These are phyloP conservation scores for Ochlodes sylvanus DNA, from an alignment of 2,888 invertebrate genomes.

Conservation along the genomic window DNA sequence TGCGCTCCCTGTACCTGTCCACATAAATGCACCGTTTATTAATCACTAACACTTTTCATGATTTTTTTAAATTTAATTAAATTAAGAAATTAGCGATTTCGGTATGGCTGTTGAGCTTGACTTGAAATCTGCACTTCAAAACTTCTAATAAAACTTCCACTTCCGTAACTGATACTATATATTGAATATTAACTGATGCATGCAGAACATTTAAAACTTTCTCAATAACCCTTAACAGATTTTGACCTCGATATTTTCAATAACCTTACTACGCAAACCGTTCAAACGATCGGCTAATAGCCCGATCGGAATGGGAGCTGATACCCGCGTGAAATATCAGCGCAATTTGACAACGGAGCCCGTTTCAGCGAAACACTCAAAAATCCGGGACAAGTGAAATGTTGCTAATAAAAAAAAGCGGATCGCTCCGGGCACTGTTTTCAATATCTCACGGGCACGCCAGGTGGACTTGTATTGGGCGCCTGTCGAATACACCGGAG, in stretches of 20 bases:
- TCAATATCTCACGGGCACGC: conserved; percentile 63
- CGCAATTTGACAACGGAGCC: conserved; percentile 40
- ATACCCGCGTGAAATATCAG: conserved; percentile 37
- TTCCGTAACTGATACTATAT: too few relatives aligned
- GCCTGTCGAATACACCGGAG: conserved; percentile 39
- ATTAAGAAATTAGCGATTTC: too few relatives aligned
- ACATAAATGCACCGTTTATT: too few relatives aligned
- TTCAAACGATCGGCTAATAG: conserved; percentile 2
- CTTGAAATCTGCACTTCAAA: too few relatives aligned
- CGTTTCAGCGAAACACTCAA: conserved; percentile 70
- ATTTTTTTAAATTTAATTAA: too few relatives aligned
- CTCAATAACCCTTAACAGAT: conserved; percentile 2
- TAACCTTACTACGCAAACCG: conserved; percentile 6
- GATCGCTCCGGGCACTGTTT: conserved; percentile 72
- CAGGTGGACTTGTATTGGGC: conserved; percentile 39
- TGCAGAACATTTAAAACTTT: background rate
- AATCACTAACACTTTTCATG: too few relatives aligned
- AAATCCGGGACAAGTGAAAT: conserved; percentile 79
- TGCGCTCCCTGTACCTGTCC: too few relatives aligned
- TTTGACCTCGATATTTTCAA: conserved; percentile 7
- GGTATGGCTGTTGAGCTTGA: too few relatives aligned
- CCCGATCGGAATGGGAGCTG: conserved; percentile 6
- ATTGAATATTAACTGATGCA: too few relatives aligned
- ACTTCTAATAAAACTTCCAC: too few relatives aligned
- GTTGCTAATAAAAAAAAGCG: conserved; percentile 61